Conservation (phyloP, 2,888 invertebrate species). For the Brachypterus glaber region DNA sequence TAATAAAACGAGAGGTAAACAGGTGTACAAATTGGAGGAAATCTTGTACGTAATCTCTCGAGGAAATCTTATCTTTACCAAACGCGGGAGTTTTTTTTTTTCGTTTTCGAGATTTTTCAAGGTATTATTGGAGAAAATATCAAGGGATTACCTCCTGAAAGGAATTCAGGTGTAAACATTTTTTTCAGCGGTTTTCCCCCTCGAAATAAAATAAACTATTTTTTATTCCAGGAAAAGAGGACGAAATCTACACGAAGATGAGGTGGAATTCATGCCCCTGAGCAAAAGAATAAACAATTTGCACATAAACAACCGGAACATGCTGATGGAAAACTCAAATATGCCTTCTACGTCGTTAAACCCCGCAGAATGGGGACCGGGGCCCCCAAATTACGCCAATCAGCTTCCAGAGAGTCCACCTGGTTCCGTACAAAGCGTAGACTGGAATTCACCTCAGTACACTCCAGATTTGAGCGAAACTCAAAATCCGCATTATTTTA, state of each 20-base stretch:
- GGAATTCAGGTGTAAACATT: no score
- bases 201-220: not conserved
- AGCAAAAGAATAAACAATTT: slow-evolving; percentile 86
- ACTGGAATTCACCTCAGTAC: slow-evolving; percentile 46
- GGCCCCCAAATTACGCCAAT: slow-evolving; percentile 27
- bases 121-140: no score
- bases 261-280: slow-evolving; percentile 73
- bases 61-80: no score
- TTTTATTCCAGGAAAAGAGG: slow-evolving; percentile 59
- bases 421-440: slow-evolving; percentile 32
- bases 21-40: no score
- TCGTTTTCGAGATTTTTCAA: no score
- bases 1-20: no score
- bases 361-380: slow-evolving; percentile 32
- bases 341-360: slow-evolving; percentile 15
- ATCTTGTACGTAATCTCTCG: no score
- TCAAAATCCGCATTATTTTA: slow-evolving; percentile 80
- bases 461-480: slow-evolving; percentile 65
- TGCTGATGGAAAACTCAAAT: slow-evolving; percentile 34
- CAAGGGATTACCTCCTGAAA: no score
- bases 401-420: slow-evolving; percentile 34
- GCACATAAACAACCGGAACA: slow-evolving; percentile 57
- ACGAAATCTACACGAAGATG: slow-evolving; percentile 58
- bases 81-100: no score
- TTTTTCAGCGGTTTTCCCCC: no score